phyloP scores from a whole-genome alignment of 2,797 vertebrate species.

The Euthynnus affinis region DNA sequence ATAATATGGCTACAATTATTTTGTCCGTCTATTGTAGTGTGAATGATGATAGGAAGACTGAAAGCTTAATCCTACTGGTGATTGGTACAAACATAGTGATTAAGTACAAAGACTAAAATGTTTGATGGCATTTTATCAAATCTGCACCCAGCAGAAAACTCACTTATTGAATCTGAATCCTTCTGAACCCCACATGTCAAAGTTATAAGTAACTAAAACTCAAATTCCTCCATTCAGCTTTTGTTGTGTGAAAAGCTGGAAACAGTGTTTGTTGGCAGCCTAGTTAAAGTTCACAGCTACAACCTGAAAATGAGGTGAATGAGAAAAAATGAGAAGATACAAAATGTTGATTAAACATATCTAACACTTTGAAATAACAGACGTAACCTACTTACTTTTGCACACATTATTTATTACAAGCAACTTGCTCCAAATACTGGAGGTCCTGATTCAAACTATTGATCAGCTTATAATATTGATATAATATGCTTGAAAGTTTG shows the following conservation, averaged over 20 bases:
- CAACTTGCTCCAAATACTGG: too few relatives aligned
- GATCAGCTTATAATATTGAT: too few relatives aligned
- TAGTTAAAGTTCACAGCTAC: not conserved
- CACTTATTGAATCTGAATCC: not conserved
- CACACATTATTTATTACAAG: too few relatives aligned
- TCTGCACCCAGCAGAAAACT: slow-evolving; percentile 8
- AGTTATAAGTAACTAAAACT: slow-evolving; percentile 3
- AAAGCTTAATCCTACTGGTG: slow-evolving; percentile 21
- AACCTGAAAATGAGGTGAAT: not conserved
- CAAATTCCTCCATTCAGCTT: not conserved
- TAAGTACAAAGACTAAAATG: slow-evolving; percentile 1
- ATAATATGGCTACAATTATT: slow-evolving; percentile 52
- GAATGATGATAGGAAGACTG: slow-evolving; percentile 25
- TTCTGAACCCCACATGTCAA: not conserved
- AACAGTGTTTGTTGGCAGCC: not conserved
- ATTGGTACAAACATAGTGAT: slow-evolving; percentile 27
- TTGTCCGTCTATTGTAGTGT: slow-evolving; percentile 17
- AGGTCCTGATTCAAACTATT: too few relatives aligned
- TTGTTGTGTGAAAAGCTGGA: not conserved
- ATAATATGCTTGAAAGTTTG: too few relatives aligned
- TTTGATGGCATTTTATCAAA: not conserved
- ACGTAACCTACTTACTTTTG: too few relatives aligned
- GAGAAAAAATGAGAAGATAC: not conserved
- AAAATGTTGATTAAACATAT: not conserved
- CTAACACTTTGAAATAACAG: too few relatives aligned